These are phyloP conservation scores for Stictocephala bisonia DNA, from an alignment of 2,888 invertebrate genomes.

Conservation along the genomic window DNA sequence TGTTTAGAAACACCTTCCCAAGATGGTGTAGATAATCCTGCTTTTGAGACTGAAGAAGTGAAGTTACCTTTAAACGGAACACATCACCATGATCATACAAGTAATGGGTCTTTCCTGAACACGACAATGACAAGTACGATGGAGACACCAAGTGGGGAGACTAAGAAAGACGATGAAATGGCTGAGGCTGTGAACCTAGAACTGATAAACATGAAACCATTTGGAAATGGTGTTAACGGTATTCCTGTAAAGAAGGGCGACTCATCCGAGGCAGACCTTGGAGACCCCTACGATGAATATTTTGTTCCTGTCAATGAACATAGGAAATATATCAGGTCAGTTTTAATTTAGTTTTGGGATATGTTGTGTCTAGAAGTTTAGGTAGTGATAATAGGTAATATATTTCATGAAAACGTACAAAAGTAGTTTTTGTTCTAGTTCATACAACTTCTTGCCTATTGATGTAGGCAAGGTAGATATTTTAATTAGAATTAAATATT, in stretches of 20 bases:
- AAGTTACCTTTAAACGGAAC: conserved; percentile 42
- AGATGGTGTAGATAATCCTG: conserved; percentile 57
- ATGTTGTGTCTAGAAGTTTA: background rate
- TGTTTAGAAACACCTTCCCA: conserved; percentile 3
- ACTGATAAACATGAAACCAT: conserved; percentile 78
- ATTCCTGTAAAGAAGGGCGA: conserved; percentile 72
- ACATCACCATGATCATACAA: conserved; percentile 31
- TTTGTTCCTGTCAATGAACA: conserved; percentile 88
- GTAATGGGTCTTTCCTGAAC: conserved; percentile 43
- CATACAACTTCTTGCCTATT: background rate
- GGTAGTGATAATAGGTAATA: background rate
- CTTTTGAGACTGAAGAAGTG: conserved; percentile 55
- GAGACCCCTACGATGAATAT: conserved; percentile 84
- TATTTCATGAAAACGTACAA: background rate
- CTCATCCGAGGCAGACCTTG: conserved; percentile 71
- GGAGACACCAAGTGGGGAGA: conserved; percentile 31
- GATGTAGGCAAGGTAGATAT: no score
- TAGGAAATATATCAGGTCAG: conserved; percentile 85
- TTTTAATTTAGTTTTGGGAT: conserved; percentile 41
- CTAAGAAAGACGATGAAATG: conserved; percentile 52
- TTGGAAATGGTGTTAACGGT: conserved; percentile 64
- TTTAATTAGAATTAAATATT: no score
- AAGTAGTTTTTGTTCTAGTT: background rate
- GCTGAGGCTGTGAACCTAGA: conserved; percentile 83
- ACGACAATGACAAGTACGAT: conserved; percentile 42